phyloP scores from a whole-genome alignment of 2,797 vertebrate genomes.

The Lagocephalus sceleratus region DNA sequence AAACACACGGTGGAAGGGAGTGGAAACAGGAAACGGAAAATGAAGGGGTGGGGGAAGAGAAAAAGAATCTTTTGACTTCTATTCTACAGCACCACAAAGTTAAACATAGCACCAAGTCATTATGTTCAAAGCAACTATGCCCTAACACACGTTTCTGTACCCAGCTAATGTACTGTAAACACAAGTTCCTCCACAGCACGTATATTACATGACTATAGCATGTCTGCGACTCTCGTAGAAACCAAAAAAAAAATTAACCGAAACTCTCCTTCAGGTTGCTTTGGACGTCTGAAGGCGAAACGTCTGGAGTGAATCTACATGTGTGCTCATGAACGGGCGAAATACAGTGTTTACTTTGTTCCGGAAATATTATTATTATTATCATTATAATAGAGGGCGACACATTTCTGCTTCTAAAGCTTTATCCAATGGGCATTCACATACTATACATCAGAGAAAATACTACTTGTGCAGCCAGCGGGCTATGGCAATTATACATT shows the following conservation, averaged over 20 bases:
- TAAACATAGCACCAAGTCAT: slow-evolving; percentile 84
- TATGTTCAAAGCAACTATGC: slow-evolving; percentile 79
- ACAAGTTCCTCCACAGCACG: slow-evolving; percentile 70
- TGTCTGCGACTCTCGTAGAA: slow-evolving; percentile 62
- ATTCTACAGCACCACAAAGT: slow-evolving; percentile 83
- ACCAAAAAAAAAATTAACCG: background rate
- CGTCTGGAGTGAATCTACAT: slow-evolving; percentile 62
- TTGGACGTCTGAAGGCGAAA: slow-evolving; percentile 67
- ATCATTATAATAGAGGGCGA: slow-evolving; percentile 56
- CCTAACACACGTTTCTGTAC: slow-evolving; percentile 68
- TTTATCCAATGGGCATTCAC: slow-evolving; percentile 70
- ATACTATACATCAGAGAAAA: slow-evolving; percentile 70
- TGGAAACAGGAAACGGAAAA: background rate
- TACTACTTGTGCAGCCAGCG: slow-evolving; percentile 75
- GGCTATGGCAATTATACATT: slow-evolving; percentile 73
- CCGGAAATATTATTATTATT: slow-evolving; percentile 49
- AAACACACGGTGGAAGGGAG: slow-evolving; percentile 62
- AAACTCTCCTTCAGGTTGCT: slow-evolving; percentile 48
- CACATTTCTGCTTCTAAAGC: slow-evolving; percentile 73
- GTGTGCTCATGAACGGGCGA: slow-evolving; percentile 67
- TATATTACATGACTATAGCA: slow-evolving; percentile 66
- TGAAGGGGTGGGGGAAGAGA: slow-evolving; percentile 3
- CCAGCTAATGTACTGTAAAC: slow-evolving; percentile 82
- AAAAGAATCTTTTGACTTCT: slow-evolving; percentile 62
- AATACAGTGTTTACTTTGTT: slow-evolving; percentile 65